phyloP scores from a whole-genome alignment of 2,113 vertebrate species.

The Gambusia holbrooki region DNA sequence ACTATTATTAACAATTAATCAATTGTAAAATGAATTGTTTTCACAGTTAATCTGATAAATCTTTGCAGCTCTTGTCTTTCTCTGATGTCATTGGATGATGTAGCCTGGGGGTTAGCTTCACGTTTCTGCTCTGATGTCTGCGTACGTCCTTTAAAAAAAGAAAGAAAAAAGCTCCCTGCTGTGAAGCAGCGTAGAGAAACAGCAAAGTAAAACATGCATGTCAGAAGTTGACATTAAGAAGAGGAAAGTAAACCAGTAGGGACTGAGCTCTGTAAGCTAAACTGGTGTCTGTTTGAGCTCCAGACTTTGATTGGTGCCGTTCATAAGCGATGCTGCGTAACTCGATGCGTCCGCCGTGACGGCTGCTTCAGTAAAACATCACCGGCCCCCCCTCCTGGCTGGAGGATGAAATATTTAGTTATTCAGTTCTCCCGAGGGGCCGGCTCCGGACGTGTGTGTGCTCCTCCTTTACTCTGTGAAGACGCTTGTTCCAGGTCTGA shows the following conservation, averaged over 20 bases:
- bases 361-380: constrained; percentile 75
- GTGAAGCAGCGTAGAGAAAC: constrained; percentile 10
- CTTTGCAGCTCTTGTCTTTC: no score
- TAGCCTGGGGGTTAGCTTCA: constrained; percentile 4
- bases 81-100: background rate
- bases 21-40: no score
- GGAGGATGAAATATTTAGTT: constrained; percentile 70
- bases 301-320: constrained; percentile 69
- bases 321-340: constrained; percentile 77
- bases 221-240: constrained; percentile 48
- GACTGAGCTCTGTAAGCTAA: background rate
- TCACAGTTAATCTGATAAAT: no score
- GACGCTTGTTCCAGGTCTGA: constrained; percentile 40
- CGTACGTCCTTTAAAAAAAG: background rate
- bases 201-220: constrained; percentile 58
- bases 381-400: constrained; percentile 42
- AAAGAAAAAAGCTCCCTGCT: background rate
- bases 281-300: constrained; percentile 42
- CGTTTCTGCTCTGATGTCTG: background rate
- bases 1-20: no score
- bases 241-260: constrained; percentile 35
- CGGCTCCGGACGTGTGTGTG: background rate
- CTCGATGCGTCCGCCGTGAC: constrained; percentile 67
- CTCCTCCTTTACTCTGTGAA: constrained; percentile 26
- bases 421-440: constrained; percentile 18